phyloP scores from a whole-genome alignment of 1,140 invertebrate species.

The Coptotermes formosanus region DNA sequence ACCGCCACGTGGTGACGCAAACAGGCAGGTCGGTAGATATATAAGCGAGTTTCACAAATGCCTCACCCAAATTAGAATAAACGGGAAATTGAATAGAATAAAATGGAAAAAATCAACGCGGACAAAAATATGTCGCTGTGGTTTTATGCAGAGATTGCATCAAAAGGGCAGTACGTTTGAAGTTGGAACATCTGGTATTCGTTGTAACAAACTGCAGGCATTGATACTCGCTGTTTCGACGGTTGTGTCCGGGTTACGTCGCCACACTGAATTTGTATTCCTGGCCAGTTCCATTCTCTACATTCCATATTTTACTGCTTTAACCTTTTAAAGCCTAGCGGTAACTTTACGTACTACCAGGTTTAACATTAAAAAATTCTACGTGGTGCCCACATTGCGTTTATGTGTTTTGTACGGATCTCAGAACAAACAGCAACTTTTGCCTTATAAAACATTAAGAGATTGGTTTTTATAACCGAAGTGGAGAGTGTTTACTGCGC shows the following conservation, averaged over 20 bases:
- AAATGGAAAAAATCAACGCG: neutral
- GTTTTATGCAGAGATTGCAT: neutral
- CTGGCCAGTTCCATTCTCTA: neutral
- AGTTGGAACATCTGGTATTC: neutral
- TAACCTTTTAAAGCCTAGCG: no score
- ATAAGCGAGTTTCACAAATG: neutral
- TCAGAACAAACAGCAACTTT: no score
- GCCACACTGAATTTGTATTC: neutral
- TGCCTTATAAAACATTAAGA: no score
- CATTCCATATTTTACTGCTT: neutral
- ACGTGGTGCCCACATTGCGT: no score
- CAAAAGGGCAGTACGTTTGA: neutral
- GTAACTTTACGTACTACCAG: no score
- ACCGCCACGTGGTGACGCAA: neutral
- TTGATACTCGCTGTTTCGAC: neutral
- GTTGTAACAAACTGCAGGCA: neutral
- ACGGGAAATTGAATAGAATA: neutral
- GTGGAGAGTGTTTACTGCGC: no score
- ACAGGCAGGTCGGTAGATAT: neutral
- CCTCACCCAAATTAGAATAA: constrained; percentile 2
- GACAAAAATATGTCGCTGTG: neutral
- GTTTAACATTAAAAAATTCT: no score
- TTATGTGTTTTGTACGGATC: no score
- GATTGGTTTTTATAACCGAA: no score
- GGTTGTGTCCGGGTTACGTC: neutral